A percentile compares a stretch with the other conserved stretches of the same genome.
Conservation (phyloP, 2,113 vertebrate genomes). For the Nymphicus hollandicus region DNA sequence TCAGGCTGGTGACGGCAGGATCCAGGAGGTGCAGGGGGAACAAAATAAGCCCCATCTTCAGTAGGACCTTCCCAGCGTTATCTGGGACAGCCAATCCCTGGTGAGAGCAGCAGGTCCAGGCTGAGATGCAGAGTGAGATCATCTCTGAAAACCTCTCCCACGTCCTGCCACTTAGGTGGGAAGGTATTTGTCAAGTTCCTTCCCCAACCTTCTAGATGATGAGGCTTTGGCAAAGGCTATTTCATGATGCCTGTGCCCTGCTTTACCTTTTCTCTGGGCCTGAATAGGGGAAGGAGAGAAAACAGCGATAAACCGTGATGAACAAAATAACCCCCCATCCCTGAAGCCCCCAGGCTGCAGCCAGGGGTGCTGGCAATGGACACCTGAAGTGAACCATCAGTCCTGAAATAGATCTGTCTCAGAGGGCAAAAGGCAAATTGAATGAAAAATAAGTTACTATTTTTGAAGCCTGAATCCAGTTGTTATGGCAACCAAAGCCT, state of each 20-base stretch:
- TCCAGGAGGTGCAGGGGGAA: rapidly evolving
- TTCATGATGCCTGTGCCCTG: background rate
- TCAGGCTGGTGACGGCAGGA: background rate
- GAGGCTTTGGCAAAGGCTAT: constrained; percentile 6
- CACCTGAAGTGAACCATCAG: constrained; percentile 28
- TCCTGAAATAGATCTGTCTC: constrained; percentile 56
- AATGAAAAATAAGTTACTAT: constrained; percentile 78
- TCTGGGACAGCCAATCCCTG: background rate
- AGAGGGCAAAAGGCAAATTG: constrained; percentile 68
- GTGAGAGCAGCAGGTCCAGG: background rate
- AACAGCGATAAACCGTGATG: rapidly evolving
- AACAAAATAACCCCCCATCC: background rate
- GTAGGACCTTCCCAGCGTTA: background rate
- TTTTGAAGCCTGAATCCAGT: constrained; percentile 74
- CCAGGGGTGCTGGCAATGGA: background rate
- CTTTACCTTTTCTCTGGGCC: background rate
- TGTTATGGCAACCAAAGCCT: constrained; percentile 77
- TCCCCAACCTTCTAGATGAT: background rate
- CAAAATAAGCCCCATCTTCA: background rate
- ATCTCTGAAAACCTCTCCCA: constrained; percentile 27
- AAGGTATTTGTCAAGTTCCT: background rate
- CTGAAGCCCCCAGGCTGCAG: background rate
- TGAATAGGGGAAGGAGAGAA: background rate
- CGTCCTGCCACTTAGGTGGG: background rate
- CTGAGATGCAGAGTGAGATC: constrained; percentile 30